Evolutionary conservation across 2,888 invertebrate genomes (phyloP).

Genomic region (Erynnis tages): DNA sequence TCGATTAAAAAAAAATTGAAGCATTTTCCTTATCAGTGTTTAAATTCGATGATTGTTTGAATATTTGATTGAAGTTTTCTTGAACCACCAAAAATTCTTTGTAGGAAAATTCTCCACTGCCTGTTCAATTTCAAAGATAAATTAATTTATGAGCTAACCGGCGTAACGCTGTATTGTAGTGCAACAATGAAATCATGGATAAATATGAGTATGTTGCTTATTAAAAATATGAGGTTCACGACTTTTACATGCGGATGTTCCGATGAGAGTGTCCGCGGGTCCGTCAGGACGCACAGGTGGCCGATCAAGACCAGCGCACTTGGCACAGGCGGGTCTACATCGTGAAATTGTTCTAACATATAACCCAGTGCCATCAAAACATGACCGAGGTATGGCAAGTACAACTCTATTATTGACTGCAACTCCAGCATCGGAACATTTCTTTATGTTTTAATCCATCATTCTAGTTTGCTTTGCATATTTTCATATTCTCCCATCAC

Average conservation of each 20-base stretch:
- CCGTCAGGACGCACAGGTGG: conserved; percentile 55
- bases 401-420: conserved; percentile 39
- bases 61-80: no score
- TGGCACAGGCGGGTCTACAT: conserved; percentile 53
- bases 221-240: conserved; percentile 54
- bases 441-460: conserved; percentile 3
- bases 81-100: background rate
- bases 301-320: conserved; percentile 63
- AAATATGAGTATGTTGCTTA: conserved; percentile 57
- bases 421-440: conserved; percentile 44
- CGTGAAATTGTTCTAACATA: conserved; percentile 55
- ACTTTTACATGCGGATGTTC: conserved; percentile 47
- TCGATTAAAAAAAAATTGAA: no score
- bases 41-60: no score
- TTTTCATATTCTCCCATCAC: conserved; percentile 49
- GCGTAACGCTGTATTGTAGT: conserved; percentile 27
- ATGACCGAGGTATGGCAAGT: conserved; percentile 60
- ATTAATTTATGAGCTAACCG: conserved; percentile 29
- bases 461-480: conserved; percentile 30
- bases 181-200: conserved; percentile 49
- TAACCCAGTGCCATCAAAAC: conserved; percentile 64
- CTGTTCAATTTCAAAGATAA: background rate
- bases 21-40: no score
- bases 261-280: conserved; percentile 48
- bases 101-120: conserved; percentile 10